phyloP scores from a whole-genome alignment of 1,140 invertebrate genomes.

The Nasonia longicornis region DNA sequence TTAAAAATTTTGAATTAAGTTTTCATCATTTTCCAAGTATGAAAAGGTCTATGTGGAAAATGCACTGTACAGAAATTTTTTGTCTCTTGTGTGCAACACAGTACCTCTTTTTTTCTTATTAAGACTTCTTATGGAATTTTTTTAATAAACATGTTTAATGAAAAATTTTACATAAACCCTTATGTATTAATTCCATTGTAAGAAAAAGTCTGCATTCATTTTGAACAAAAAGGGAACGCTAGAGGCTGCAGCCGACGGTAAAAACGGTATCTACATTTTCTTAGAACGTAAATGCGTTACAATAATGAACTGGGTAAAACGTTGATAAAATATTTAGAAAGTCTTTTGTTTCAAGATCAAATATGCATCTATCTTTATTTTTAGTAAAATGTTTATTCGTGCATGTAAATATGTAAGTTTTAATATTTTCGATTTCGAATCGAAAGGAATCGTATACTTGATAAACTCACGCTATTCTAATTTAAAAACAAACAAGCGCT shows the following conservation, averaged over 20 bases:
- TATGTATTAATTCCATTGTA: background rate
- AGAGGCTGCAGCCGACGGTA: background rate
- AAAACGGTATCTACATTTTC: background rate
- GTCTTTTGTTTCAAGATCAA: background rate
- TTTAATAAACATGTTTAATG: background rate
- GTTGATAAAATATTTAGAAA: background rate
- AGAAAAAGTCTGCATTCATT: background rate
- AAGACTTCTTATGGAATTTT: background rate
- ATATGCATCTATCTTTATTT: no score
- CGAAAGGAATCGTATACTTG: background rate
- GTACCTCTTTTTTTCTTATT: background rate
- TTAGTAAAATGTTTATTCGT: no score
- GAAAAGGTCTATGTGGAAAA: background rate
- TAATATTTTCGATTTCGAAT: background rate
- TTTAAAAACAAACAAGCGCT: slow-evolving; percentile 17
- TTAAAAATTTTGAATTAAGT: background rate
- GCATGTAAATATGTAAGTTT: background rate
- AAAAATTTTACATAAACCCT: background rate
- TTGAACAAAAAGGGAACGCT: background rate
- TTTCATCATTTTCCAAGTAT: background rate
- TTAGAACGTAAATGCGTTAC: background rate
- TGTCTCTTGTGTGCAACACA: background rate
- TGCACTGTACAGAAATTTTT: background rate
- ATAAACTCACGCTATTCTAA: background rate
- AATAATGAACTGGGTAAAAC: background rate